Base-by-base conservation (phyloP, 2,888 invertebrate genomes). In the Xestia xanthographa region DNA sequence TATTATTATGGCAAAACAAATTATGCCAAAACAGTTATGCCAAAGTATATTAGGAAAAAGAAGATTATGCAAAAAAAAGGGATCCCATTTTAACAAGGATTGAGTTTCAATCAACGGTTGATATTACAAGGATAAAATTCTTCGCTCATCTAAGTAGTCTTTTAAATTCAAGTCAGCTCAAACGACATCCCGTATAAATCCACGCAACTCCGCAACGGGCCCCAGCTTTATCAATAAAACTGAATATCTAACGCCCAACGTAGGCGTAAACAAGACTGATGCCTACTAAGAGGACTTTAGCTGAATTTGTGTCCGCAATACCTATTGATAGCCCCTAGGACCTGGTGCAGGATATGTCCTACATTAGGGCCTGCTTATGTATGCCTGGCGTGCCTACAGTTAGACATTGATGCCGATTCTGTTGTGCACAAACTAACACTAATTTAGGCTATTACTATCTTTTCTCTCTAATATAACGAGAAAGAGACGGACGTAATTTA, bases 261-360 rank as follows among this genome's bases (percentile, higher is more conserved):
- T 90, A 85, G 89, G 91, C 87, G 91, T 88, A 83, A 86, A 88
- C 86, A 87, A 88, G 90, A 91, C 87, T 86, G 90, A 90, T 91
- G 83, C 72, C 56, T 83, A 62, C 67, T 75, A 74, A 80, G 77
- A 79, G 73, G 70, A 78, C 77, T 84, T 83, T 72, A 84, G 73
- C 70, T 62, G 78, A 68, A 85, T 79, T 84, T 87, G 86, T 80
- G 79, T 77, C 60, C 65, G 68, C 84, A 81, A 85, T 82, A 81
- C 76, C 81, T 77, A 81, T 83, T 77, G 81, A 87, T 85, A 80
- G 83, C 82, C 75, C 72, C 38, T 48, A 71, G 65, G 67, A 73
- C 72, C 43, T 58, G 77, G 72, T 71, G 78, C 80, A 77, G 83
- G 74, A 79, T 77, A 72, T 84, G 83, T 84, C 83, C 84, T 83